Base-by-base conservation (phyloP, 2,888 invertebrate species). In the Spodoptera littoralis region DNA sequence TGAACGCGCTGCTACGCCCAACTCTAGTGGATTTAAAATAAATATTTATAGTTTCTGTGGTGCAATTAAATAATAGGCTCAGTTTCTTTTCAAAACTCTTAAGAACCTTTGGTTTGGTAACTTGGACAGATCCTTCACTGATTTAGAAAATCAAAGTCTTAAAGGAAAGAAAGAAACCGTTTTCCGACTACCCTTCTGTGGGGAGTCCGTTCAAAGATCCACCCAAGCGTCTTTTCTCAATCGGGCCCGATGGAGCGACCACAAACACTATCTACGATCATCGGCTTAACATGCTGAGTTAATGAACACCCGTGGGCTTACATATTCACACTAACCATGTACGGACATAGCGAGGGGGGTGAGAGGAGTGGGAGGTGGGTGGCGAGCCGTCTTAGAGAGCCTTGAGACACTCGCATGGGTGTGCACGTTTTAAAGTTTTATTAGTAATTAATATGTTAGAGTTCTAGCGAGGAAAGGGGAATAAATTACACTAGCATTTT, bases 251-350 rank as follows among this genome's bases (percentile, higher is more conserved):
- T 74, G 70, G 73, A 73, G 71, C 71, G 69, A 56, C 74, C 70
- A 78, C 82, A 78, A 79, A 81, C 84, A 84, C 84, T 84, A 85
- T 86, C 84, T 84, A 77, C 85, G 83, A 87, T 90, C 89, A 88
- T 90, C 88, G 88, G 89, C 89, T 92, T 90, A 92, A 90, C 91
- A 90, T 90, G 88, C 84, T 81, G 87, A 90, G 89, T 90, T 92
- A 92, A 92, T 92, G 92, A 92, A 90, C 88, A 87, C 79, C 79
- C 79, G 78, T 76, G 79, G 80, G 79, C 80, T 80, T 80, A 80
- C 80, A 90, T 86, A 88, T 86, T 86, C 88, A 81, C 84, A 75
- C 81, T 81, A 76, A 72, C 82, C 80, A 79, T 82, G 84, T 80
- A 82, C 79, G 80, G 83, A 82, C 84, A 80, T 55, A 65, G 73